Conservation (phyloP, 2,113 vertebrate species). For the Apaloderma vittatum region DNA sequence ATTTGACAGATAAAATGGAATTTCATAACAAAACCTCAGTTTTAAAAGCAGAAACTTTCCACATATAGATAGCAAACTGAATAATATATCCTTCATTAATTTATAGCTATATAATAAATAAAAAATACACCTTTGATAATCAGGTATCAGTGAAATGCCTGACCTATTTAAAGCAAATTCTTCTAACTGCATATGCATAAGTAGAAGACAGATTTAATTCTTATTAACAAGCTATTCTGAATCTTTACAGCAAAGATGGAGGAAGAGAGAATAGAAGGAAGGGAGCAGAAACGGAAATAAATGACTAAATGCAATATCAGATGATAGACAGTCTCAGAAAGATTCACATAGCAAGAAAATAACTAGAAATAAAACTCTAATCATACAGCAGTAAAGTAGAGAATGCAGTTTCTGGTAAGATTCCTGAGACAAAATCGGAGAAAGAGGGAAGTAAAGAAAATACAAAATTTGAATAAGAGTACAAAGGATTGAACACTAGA, state of each 20-base stretch:
- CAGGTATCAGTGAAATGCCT: neutral
- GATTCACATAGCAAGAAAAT: neutral
- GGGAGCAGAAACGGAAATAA: neutral
- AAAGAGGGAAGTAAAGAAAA: neutral
- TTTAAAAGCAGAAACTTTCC: neutral
- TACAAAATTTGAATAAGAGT: neutral
- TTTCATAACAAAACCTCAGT: neutral
- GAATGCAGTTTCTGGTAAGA: neutral
- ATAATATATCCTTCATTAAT: neutral
- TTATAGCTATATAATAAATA: neutral
- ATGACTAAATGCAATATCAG: neutral
- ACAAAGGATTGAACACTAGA: neutral
- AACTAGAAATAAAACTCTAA: slow-evolving; percentile 22
- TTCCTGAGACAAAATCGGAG: neutral
- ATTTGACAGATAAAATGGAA: neutral
- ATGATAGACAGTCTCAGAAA: neutral
- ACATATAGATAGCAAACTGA: neutral
- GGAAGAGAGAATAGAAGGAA: neutral
- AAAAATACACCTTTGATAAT: neutral
- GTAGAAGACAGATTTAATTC: neutral
- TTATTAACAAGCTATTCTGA: neutral
- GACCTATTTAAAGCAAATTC: neutral
- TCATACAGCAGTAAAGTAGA: neutral
- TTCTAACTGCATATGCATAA: neutral
- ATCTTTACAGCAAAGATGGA: neutral